Evolutionary conservation across 2,888 invertebrate species (phyloP), one percentile per base, ranked within the genome.

Genomic region (Coremacera marginata): DNA sequence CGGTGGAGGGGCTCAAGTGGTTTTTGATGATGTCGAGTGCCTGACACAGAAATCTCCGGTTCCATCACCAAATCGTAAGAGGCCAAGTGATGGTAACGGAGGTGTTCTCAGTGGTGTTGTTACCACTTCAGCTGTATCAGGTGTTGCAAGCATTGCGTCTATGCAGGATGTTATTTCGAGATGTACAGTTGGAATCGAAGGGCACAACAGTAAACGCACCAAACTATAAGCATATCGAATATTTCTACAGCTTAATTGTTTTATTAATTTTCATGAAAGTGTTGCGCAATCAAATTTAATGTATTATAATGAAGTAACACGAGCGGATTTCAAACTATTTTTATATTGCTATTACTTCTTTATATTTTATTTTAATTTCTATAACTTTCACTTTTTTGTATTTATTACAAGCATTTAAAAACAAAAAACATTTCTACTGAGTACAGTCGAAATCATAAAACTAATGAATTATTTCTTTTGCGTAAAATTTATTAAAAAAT

Each of bases 1-100:
- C 77, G 95, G 96, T 1, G 99, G 99, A 0, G 99, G 99, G 0
- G 96, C 98, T 0, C 97, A 98, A 86, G 95, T 99, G 0, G 94
- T 98, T 34, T 98, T 99, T 87, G 95, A 96, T 83, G 98, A 98
- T 89, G 95, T 99, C 1, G 99, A 99, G 88, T 94, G 94, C 86
- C 88, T 98, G 9, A 94, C 93, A 81, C 96, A 97, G 86, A 92
- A 93, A 84, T 95, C 95, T 0, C 96, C 96, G 0, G 93, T 91
- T 0, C 88, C 85, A 60, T 89, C 90, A n/a, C 90, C 90, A 5
- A 86, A 86, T 25, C 86, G 90, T 4, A 90, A 90, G 77, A 86
- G 90, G 5, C 86, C 88, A 4, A 89, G 88, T 78, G 86, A 86
- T 77, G 80, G 82, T 44, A 82, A 79, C 1, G 77, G 77, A 14